Evolutionary conservation across 2,888 invertebrate genomes (phyloP).

Genomic region (Calameuta idolon): DNA sequence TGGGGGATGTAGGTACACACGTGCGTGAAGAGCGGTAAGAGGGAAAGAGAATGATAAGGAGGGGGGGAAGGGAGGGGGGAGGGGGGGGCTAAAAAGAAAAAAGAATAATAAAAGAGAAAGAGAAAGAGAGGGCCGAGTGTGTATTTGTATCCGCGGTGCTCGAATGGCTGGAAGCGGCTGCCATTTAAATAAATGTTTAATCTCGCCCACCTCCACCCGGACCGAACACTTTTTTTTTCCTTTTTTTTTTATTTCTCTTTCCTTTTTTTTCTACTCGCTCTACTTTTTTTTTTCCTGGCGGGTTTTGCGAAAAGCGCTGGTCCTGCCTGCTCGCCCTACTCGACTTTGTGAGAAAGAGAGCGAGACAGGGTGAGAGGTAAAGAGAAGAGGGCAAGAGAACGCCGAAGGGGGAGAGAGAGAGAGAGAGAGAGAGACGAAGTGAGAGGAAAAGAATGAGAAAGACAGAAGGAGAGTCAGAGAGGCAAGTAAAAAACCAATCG

Average conservation of each 20-base stretch:
- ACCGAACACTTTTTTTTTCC: constrained; percentile 29
- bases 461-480: constrained; percentile 20
- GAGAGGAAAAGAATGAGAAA: constrained; percentile 20
- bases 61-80: neutral
- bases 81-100: neutral
- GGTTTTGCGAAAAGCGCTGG: constrained; percentile 46
- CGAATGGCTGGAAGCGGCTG: constrained; percentile 50
- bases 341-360: constrained; percentile 14
- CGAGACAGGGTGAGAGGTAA: constrained; percentile 6
- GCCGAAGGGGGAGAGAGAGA: constrained; percentile 14
- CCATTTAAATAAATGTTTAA: constrained; percentile 67
- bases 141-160: constrained; percentile 22
- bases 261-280: constrained; percentile 27
- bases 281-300: constrained; percentile 28
- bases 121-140: constrained; percentile 7
- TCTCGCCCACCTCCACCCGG: constrained; percentile 53
- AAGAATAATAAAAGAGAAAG: neutral
- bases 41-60: neutral
- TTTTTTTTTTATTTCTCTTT: constrained; percentile 28
- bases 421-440: constrained; percentile 15
- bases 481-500: constrained; percentile 65
- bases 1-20: neutral
- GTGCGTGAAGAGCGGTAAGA: neutral
- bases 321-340: constrained; percentile 27
- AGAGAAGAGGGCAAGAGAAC: constrained; percentile 22